Conservation (phyloP, 1,140 invertebrate species). For the Aphaenogaster floridana region DNA sequence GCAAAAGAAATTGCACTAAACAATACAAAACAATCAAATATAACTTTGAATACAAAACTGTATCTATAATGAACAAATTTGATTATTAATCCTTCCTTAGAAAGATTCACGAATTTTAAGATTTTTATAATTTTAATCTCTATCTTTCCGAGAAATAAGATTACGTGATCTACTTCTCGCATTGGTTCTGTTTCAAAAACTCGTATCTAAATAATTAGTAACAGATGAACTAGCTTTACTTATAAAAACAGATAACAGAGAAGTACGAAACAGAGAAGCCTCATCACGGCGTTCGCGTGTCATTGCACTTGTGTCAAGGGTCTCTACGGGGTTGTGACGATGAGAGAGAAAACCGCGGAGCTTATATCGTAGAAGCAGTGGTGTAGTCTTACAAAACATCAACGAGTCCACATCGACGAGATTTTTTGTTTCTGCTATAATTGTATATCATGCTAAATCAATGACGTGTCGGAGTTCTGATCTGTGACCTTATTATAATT, state of each 20-base stretch:
- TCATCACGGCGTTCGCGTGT: conserved; percentile 62
- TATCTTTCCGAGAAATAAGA: not conserved
- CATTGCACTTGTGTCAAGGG: conserved; percentile 55
- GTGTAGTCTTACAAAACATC: conserved; percentile 53
- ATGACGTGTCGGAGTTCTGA: conserved; percentile 7
- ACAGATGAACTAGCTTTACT: not conserved
- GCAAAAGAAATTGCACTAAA: conserved; percentile 6
- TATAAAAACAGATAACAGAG: conserved; percentile 9
- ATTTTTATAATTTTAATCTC: not conserved
- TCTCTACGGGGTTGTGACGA: conserved; percentile 21
- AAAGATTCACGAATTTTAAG: not conserved
- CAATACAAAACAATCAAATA: not conserved
- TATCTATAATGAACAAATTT: not conserved
- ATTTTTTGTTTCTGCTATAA: not conserved
- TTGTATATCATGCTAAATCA: conserved; percentile 7
- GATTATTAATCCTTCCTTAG: not conserved
- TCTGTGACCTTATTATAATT: conserved; percentile 10
- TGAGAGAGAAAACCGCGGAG: conserved; percentile 33
- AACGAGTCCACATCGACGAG: conserved; percentile 9
- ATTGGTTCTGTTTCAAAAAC: not conserved
- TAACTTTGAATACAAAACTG: conserved; percentile 10
- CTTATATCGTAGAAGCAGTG: conserved; percentile 18
- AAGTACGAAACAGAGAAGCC: conserved; percentile 4
- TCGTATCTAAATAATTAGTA: conserved; percentile 10
- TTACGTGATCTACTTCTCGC: not conserved